These are phyloP conservation scores for Diorhabda elongata DNA, from an alignment of 1,140 invertebrate species.

Conservation along the genomic window DNA sequence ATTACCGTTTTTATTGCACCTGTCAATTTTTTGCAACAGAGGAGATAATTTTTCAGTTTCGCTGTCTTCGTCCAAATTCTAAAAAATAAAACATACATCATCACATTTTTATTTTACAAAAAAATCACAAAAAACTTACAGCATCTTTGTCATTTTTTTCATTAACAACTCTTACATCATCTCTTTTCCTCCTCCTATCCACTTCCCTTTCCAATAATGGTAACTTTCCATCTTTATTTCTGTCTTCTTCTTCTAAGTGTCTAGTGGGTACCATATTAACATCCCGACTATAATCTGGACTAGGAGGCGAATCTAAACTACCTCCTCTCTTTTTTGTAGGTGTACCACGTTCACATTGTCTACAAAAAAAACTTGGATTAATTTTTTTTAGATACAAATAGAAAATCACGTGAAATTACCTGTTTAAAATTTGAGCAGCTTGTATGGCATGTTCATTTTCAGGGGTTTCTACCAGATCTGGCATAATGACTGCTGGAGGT, in stretches of 20 bases:
- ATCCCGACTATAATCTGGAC: conserved; percentile 61
- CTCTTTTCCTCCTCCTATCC: conserved; percentile 45
- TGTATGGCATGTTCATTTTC: conserved; percentile 50
- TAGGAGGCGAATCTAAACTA: conserved; percentile 37
- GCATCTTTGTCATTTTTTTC: conserved; percentile 54
- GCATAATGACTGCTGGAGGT: conserved; percentile 53
- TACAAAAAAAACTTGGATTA: neutral
- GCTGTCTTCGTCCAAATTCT: conserved; percentile 65
- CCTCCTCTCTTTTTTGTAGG: conserved; percentile 38
- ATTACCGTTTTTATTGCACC: conserved; percentile 20
- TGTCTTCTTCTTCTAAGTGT: conserved; percentile 57
- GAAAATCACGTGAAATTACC: neutral
- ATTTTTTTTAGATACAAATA: neutral
- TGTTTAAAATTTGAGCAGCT: conserved; percentile 65
- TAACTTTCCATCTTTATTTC: conserved; percentile 48
- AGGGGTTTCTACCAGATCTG: conserved; percentile 50
- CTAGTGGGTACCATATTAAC: conserved; percentile 58
- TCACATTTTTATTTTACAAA: neutral
- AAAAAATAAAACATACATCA: conserved; percentile 11
- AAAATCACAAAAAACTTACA: conserved; percentile 37
- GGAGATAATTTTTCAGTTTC: conserved; percentile 77
- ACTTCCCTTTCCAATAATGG: conserved; percentile 42
- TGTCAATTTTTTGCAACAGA: conserved; percentile 50
- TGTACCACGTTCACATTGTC: conserved; percentile 42
- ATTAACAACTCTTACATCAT: conserved; percentile 55